Conservation (phyloP, 2,113 vertebrate species). For the Pogona vitticeps region DNA sequence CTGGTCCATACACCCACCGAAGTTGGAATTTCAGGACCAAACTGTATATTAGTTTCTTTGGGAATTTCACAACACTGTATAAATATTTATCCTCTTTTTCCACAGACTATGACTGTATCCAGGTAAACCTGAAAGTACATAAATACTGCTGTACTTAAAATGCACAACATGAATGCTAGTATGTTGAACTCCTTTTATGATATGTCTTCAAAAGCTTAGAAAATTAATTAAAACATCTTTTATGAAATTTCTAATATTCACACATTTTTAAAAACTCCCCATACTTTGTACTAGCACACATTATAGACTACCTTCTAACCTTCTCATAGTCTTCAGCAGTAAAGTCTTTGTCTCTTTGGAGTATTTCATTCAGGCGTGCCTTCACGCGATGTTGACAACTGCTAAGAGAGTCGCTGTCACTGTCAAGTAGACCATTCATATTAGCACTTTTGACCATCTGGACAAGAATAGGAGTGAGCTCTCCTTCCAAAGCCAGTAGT, state of each 20-base stretch:
- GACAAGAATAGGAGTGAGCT: constrained; percentile 90
- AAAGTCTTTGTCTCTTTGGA: constrained; percentile 89
- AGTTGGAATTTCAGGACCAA: background rate
- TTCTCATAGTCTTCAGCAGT: constrained; percentile 87
- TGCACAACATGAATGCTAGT: background rate
- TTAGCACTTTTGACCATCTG: constrained; percentile 94
- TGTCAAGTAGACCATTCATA: constrained; percentile 91
- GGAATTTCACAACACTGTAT: too few relatives aligned
- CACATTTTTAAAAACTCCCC: background rate
- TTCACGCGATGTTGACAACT: constrained; percentile 91
- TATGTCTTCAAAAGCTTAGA: background rate
- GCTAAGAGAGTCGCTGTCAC: constrained; percentile 87
- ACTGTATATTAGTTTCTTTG: background rate
- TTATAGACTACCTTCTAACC: constrained; percentile 67
- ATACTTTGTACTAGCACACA: background rate
- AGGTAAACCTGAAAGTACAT: background rate
- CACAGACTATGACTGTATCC: too few relatives aligned
- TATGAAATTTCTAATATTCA: background rate
- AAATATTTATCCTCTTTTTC: background rate
- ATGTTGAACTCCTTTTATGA: background rate
- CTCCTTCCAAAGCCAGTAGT: constrained; percentile 87
- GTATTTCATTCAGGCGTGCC: constrained; percentile 88
- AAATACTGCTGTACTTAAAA: background rate
- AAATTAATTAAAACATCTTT: background rate
- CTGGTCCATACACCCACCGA: background rate